These are phyloP conservation scores for Oscheius sp. DNA, from an alignment of 2,888 invertebrate species.

Conservation along the genomic window DNA sequence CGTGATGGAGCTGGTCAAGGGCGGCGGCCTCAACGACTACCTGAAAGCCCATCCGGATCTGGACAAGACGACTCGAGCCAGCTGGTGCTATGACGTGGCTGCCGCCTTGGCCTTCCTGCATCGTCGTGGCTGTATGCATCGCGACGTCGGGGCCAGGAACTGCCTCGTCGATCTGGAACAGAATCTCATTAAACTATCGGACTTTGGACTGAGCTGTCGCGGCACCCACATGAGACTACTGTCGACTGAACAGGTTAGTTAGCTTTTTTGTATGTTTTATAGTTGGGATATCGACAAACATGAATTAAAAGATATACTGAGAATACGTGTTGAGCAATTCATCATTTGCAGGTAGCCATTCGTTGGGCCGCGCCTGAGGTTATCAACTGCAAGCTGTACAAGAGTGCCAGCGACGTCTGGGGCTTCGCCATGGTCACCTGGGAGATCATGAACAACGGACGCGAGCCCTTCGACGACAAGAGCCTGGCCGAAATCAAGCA, in stretches of 20 bases:
- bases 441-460: neutral
- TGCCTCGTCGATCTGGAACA: conserved; percentile 25
- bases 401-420: conserved; percentile 1
- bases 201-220: conserved; percentile 43
- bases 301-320: no score
- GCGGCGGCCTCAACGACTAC: neutral
- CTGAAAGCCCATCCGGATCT: neutral
- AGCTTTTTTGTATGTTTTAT: no score
- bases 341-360: neutral
- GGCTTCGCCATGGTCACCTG: neutral
- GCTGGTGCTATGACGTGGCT: neutral
- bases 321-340: no score
- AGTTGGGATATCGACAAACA: no score
- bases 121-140: conserved; percentile 37
- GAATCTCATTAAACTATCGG: conserved; percentile 45
- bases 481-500: neutral
- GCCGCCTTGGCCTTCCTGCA: neutral
- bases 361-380: neutral
- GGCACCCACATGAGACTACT: no score
- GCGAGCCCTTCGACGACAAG: neutral
- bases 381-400: neutral
- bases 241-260: neutral
- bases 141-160: conserved; percentile 33
- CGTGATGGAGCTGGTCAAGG: neutral
- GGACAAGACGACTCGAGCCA: neutral